Evolutionary conservation across 2,113 vertebrate genomes (phyloP).

Genomic region (Tragelaphus buxtoni): DNA sequence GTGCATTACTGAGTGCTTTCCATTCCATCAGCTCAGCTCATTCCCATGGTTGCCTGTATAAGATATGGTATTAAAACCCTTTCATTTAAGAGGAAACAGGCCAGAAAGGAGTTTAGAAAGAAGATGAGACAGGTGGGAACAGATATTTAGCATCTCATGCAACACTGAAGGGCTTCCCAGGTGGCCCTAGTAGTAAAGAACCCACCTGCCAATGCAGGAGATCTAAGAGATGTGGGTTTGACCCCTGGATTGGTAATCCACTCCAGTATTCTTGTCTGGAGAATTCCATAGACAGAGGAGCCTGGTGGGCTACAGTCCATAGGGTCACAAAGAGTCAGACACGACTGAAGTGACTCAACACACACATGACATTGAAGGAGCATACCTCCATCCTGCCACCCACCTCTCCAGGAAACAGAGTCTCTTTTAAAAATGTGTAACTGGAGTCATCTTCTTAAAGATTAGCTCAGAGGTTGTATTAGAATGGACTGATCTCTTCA

Average conservation of each 20-base stretch:
- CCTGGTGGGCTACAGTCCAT: background rate
- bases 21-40: no score
- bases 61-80: background rate
- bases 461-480: background rate
- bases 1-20: background rate
- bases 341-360: background rate
- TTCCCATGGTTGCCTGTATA: no score
- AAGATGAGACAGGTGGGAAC: background rate
- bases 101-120: background rate
- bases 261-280: background rate
- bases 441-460: background rate
- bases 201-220: background rate
- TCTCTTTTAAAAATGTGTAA: background rate
- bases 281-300: background rate
- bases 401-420: background rate
- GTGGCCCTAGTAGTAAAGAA: background rate
- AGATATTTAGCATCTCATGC: background rate
- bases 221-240: background rate
- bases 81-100: background rate
- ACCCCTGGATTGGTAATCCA: background rate
- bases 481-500: background rate
- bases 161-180: background rate
- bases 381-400: no score
- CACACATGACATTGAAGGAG: background rate
- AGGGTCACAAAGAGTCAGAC: background rate